phyloP scores from a whole-genome alignment of 1,140 invertebrate genomes.

The Liolophura sinensis region DNA sequence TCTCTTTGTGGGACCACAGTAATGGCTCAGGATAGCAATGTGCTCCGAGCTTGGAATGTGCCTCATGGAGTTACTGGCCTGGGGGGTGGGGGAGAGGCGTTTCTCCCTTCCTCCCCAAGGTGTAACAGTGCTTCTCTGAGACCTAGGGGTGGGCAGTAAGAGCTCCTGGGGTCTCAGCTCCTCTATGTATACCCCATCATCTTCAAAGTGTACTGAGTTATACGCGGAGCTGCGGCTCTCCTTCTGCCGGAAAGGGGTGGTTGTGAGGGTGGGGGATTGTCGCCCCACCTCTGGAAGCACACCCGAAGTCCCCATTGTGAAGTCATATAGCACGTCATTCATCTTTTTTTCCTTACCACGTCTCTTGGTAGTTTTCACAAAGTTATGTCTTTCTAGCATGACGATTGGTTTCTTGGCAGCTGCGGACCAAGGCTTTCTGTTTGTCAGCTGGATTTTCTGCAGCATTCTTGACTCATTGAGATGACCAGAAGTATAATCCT shows the following conservation, averaged over 20 bases:
- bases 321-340: slow-evolving; percentile 42
- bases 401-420: no score
- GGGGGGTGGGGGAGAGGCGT: neutral
- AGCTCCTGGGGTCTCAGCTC: slow-evolving; percentile 41
- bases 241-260: slow-evolving; percentile 9
- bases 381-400: no score
- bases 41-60: slow-evolving; percentile 13
- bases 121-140: neutral
- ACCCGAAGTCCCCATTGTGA: slow-evolving; percentile 43
- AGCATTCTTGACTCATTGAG: no score
- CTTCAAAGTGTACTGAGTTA: slow-evolving; percentile 19
- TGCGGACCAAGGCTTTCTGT: no score
- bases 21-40: slow-evolving; percentile 42
- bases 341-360: slow-evolving; percentile 15
- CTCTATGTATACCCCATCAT: slow-evolving; percentile 34
- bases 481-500: no score
- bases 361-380: no score
- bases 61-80: neutral
- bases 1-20: slow-evolving; percentile 44
- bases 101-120: neutral
- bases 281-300: slow-evolving; percentile 28
- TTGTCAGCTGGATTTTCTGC: no score
- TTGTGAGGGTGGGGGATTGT: neutral
- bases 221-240: slow-evolving; percentile 8
- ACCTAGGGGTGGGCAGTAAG: slow-evolving; percentile 27